A percentile compares a stretch with the other conserved stretches of the same genome.
Conservation (phyloP, 2,113 vertebrate genomes). For the Pelodiscus sinensis region DNA sequence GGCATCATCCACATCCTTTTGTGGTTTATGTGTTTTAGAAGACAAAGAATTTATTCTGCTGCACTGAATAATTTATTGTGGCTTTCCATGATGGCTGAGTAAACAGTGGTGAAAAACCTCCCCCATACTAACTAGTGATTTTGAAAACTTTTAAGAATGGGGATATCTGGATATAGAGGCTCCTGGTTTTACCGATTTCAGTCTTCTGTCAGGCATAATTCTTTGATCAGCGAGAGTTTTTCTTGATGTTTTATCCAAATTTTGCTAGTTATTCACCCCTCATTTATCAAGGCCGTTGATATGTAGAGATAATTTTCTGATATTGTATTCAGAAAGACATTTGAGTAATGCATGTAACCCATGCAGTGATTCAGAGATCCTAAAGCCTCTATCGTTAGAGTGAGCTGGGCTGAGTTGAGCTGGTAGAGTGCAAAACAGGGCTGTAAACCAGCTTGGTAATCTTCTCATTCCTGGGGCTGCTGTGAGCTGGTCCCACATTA, state of each 20-base stretch:
- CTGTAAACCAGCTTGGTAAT: not conserved
- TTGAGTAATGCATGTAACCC: not conserved
- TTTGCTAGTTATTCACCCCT: accelerated
- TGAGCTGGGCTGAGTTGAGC: not conserved
- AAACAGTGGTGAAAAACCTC: not conserved
- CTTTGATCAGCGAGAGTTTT: accelerated
- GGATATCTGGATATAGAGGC: not conserved
- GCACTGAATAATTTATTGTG: not conserved
- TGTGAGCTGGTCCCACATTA: not conserved
- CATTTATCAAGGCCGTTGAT: not conserved
- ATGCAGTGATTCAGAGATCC: not conserved
- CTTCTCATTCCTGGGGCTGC: not conserved
- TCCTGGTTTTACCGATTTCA: not conserved
- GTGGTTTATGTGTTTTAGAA: not conserved
- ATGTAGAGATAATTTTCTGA: not conserved
- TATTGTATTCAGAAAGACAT: not conserved
- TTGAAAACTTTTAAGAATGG: not conserved
- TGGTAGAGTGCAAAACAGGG: not conserved
- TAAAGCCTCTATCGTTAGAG: not conserved
- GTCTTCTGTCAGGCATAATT: not conserved
- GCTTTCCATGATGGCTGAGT: not conserved
- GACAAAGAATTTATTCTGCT: not conserved
- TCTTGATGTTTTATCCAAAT: not conserved
- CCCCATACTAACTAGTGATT: not conserved
- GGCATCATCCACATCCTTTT: not conserved